A percentile compares a stretch with the other conserved stretches of the same genome.
These are phyloP conservation scores for Otolemur garnettii DNA, from an alignment of 2,113 vertebrate species.

Conservation along the genomic window DNA sequence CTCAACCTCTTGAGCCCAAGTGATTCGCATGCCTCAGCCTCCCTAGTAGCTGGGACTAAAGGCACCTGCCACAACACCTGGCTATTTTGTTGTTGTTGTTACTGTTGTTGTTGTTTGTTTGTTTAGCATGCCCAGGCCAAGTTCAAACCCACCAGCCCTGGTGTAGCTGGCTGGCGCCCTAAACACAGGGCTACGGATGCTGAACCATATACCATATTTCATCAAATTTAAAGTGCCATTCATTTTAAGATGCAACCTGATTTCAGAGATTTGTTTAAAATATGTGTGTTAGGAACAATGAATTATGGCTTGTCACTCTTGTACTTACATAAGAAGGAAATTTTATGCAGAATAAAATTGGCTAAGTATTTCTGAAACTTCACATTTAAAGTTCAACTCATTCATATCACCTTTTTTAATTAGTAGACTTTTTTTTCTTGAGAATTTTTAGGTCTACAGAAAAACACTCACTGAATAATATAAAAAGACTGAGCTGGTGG, in stretches of 20 bases:
- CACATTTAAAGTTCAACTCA: not conserved
- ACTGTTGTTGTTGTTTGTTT: no score
- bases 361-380: constrained; percentile 15
- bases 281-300: not conserved
- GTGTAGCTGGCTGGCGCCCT: no score
- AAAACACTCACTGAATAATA: constrained; percentile 16
- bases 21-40: no score
- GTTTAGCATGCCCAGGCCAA: no score
- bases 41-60: no score
- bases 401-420: not conserved
- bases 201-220: not conserved
- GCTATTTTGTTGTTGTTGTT: no score
- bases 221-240: constrained; percentile 28
- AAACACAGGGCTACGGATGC: no score
- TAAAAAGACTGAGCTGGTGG: no score
- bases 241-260: constrained; percentile 37
- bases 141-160: no score
- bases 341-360: constrained; percentile 34
- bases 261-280: constrained; percentile 14
- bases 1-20: no score
- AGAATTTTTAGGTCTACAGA: constrained; percentile 1
- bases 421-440: not conserved
- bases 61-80: no score
- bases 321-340: not conserved
- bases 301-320: not conserved